phyloP scores from a whole-genome alignment of 2,888 invertebrate species.

The Hesperia comma region DNA sequence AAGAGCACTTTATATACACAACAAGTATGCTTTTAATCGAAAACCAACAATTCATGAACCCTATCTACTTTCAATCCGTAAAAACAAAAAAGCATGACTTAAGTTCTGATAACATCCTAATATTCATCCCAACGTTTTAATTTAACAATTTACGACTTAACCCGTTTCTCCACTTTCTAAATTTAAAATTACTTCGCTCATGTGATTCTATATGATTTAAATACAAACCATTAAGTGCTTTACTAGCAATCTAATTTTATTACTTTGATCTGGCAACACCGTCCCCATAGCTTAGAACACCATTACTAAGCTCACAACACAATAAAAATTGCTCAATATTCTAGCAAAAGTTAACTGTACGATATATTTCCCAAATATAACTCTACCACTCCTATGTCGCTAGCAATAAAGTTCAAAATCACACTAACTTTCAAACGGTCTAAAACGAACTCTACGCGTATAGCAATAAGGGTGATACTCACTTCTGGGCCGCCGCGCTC shows the following conservation, averaged over 20 bases:
- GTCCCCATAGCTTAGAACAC: no score
- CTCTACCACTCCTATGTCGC: slow-evolving; percentile 1
- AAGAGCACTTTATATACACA: not conserved
- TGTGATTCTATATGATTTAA: not conserved
- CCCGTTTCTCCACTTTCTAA: slow-evolving; percentile 3
- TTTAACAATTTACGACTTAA: not conserved
- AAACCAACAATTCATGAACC: slow-evolving; percentile 33
- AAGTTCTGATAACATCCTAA: slow-evolving; percentile 2
- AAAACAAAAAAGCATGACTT: slow-evolving; percentile 13
- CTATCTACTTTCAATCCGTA: slow-evolving; percentile 37
- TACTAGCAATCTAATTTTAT: not conserved
- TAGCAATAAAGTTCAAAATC: slow-evolving; percentile 14
- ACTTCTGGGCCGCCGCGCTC: slow-evolving; percentile 88
- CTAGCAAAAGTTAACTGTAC: no score
- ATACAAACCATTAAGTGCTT: not conserved
- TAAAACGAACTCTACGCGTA: slow-evolving; percentile 2
- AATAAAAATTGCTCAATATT: no score
- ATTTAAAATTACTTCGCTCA: not conserved
- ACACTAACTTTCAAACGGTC: slow-evolving; percentile 11
- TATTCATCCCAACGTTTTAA: not conserved
- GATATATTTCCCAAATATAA: not conserved
- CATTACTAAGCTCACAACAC: no score
- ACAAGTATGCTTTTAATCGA: not conserved
- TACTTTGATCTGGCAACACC: no score
- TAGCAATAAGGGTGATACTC: slow-evolving; percentile 65